These are phyloP conservation scores for Tetragonula clypearis DNA, from an alignment of 1,140 invertebrate genomes.

Conservation along the genomic window DNA sequence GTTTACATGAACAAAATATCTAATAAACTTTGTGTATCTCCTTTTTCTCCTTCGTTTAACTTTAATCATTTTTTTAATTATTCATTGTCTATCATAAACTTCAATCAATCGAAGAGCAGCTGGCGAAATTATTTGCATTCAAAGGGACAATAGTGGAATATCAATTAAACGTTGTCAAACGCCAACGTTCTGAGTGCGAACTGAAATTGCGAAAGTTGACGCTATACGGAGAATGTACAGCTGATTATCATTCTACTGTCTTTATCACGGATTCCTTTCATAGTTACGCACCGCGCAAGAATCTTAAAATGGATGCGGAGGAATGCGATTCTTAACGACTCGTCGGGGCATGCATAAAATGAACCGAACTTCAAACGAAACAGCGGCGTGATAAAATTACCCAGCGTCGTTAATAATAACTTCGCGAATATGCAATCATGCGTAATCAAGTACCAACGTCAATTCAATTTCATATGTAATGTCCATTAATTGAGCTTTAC, in stretches of 20 bases:
- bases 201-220: background rate
- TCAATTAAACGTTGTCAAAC: background rate
- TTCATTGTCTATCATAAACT: background rate
- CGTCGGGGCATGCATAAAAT: background rate
- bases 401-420: conserved; percentile 46
- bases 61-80: background rate
- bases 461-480: conserved; percentile 26
- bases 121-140: too few relatives aligned
- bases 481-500: conserved; percentile 20
- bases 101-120: background rate
- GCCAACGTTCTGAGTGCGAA: background rate
- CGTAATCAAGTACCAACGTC: conserved; percentile 1
- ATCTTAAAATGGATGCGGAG: conserved; percentile 27
- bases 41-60: too few relatives aligned
- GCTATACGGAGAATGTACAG: too few relatives aligned
- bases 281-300: conserved; percentile 8
- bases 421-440: conserved; percentile 21
- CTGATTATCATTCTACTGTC: conserved; percentile 3
- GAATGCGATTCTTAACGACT: conserved; percentile 15
- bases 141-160: background rate
- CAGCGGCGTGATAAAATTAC: conserved; percentile 30
- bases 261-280: conserved; percentile 17
- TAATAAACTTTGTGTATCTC: too few relatives aligned
- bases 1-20: background rate
- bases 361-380: conserved; percentile 3